Conservation (phyloP, 1,140 invertebrate genomes). For the Acromyrmex charruanus region DNA sequence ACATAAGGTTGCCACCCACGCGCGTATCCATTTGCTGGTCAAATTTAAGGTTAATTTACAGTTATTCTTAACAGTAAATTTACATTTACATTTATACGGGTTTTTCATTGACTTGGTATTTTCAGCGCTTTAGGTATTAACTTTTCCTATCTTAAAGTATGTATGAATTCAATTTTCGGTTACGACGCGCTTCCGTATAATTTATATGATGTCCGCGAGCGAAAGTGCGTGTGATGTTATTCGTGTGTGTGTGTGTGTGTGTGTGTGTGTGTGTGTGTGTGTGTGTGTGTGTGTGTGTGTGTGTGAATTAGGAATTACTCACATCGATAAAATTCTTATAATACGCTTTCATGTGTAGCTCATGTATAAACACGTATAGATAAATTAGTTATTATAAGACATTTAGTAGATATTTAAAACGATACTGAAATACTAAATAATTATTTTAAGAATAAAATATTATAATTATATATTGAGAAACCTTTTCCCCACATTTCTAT, state of each 20-base stretch:
- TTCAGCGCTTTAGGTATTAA: neutral
- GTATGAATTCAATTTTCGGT: slow-evolving; percentile 43
- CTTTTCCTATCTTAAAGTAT: slow-evolving; percentile 44
- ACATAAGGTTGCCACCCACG: slow-evolving; percentile 66
- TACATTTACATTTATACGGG: slow-evolving; percentile 45
- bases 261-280: neutral
- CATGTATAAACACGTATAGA: neutral
- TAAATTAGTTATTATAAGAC: too few species aligned
- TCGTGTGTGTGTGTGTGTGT: too few species aligned
- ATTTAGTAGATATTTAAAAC: neutral
- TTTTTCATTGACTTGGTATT: slow-evolving; percentile 42
- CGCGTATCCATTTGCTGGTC: slow-evolving; percentile 30
- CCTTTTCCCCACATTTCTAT: neutral
- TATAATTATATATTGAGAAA: neutral
- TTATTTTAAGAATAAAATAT: too few species aligned
- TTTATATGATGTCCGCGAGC: neutral
- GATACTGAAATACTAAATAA: neutral
- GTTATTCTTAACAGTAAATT: slow-evolving; percentile 51
- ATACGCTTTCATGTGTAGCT: neutral
- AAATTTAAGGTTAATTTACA: slow-evolving; percentile 51
- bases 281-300: neutral
- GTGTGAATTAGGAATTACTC: neutral
- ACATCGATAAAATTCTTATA: slow-evolving; percentile 9
- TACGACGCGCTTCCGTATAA: slow-evolving; percentile 21
- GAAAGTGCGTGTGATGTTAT: too few species aligned